These are phyloP conservation scores for Ficedula albicollis DNA, from an alignment of 2,797 vertebrate species.

Conservation along the genomic window DNA sequence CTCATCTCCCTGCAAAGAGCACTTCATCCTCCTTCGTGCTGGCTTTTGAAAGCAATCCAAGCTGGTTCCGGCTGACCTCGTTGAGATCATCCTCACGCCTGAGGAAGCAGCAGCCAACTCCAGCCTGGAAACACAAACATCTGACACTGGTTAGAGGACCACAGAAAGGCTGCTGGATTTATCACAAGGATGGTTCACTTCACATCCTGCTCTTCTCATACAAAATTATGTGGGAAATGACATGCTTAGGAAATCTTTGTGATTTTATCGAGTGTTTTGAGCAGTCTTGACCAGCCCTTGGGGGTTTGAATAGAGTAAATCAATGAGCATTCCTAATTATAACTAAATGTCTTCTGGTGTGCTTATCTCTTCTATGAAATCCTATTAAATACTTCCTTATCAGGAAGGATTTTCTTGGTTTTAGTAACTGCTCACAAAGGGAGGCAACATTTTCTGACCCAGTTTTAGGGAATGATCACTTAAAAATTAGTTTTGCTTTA, in stretches of 20 bases:
- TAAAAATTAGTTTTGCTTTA: slow-evolving; percentile 5
- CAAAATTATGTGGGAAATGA: neutral
- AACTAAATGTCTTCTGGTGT: neutral
- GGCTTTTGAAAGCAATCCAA: neutral
- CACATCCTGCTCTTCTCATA: neutral
- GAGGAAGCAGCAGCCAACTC: neutral
- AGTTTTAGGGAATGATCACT: neutral
- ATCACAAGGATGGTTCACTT: neutral
- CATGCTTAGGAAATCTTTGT: neutral
- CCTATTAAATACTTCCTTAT: neutral
- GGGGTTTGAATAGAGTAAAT: neutral
- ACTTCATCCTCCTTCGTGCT: neutral
- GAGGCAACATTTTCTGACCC: neutral
- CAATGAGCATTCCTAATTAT: neutral
- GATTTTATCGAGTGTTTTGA: neutral
- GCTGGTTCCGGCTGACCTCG: neutral
- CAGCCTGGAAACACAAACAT: neutral
- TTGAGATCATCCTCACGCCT: neutral
- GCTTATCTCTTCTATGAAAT: neutral
- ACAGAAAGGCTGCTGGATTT: neutral
- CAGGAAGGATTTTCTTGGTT: neutral
- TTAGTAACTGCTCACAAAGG: neutral
- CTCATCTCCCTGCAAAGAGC: neutral
- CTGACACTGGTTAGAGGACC: neutral
- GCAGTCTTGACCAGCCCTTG: neutral